These are phyloP conservation scores for Archivesica marissinica DNA, from an alignment of 1,140 invertebrate species.

Conservation along the genomic window DNA sequence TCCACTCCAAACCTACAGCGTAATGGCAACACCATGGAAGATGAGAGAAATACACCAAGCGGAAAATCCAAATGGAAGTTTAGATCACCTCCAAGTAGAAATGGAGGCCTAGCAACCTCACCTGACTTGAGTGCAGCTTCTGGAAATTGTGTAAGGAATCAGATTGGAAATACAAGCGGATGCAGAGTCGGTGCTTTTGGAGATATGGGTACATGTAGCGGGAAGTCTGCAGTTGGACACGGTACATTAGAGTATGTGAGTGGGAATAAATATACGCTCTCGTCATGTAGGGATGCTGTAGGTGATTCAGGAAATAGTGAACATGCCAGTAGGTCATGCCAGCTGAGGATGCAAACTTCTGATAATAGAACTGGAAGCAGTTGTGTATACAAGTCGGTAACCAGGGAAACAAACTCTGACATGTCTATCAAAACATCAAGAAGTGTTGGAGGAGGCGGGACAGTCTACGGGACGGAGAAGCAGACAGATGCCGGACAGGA, in stretches of 20 bases:
- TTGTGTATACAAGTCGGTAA: not conserved
- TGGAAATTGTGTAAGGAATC: not conserved
- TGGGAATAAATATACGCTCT: not conserved
- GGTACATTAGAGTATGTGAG: not conserved
- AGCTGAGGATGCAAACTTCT: not conserved
- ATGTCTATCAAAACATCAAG: not conserved
- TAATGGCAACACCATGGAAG: too few relatives aligned
- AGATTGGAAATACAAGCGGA: not conserved
- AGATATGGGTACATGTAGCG: too few relatives aligned
- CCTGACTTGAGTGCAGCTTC: not conserved
- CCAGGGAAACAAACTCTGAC: not conserved
- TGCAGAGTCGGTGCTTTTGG: not conserved
- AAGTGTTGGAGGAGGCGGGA: not conserved
- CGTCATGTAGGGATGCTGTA: too few relatives aligned
- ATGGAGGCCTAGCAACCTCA: slow-evolving; percentile 4
- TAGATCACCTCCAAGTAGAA: slow-evolving; percentile 27
- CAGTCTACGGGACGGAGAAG: not conserved
- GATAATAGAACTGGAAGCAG: not conserved
- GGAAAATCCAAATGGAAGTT: slow-evolving; percentile 46
- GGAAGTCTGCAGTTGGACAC: not conserved
- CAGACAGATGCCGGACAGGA: not conserved
- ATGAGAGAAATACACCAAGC: not conserved
- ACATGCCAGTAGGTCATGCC: not conserved
- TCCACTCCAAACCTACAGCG: too few relatives aligned
- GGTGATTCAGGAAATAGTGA: not conserved